Conservation (phyloP, 2,888 invertebrate species). For the Operophtera brumata region DNA sequence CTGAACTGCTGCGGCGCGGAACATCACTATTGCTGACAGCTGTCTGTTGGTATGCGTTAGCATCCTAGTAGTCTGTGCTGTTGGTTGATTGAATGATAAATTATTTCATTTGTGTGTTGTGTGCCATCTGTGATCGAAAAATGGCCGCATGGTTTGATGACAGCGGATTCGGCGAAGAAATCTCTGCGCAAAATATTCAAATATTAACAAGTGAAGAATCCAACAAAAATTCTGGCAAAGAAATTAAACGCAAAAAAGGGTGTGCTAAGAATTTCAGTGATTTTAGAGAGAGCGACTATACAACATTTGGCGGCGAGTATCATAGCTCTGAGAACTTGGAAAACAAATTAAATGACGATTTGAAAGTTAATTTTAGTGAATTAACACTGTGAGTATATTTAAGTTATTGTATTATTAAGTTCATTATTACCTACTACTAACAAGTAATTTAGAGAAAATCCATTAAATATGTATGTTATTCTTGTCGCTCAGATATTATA, state of each 20-base stretch:
- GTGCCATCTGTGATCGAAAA: background rate
- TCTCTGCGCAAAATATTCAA: background rate
- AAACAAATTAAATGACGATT: slow-evolving; percentile 18
- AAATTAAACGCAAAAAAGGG: background rate
- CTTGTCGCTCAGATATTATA: slow-evolving; percentile 22
- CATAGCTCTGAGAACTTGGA: slow-evolving; percentile 6
- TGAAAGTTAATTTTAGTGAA: slow-evolving; percentile 17
- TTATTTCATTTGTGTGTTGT: no score
- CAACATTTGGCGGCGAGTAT: background rate
- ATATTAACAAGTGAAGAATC: background rate
- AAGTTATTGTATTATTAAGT: background rate
- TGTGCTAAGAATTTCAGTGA: slow-evolving; percentile 4
- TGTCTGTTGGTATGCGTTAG: no score
- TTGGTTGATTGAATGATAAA: no score
- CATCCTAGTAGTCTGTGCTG: no score
- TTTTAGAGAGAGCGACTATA: slow-evolving; percentile 15
- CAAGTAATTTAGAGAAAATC: no score
- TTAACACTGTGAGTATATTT: slow-evolving; percentile 20
- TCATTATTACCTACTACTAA: no score
- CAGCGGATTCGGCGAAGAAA: background rate
- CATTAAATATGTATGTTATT: background rate
- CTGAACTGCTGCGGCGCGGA: no score
- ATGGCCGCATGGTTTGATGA: background rate
- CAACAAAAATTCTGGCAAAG: background rate
- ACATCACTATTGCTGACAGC: no score